Conservation (phyloP, 1,140 invertebrate genomes). For the Neodiprion fabricii region DNA sequence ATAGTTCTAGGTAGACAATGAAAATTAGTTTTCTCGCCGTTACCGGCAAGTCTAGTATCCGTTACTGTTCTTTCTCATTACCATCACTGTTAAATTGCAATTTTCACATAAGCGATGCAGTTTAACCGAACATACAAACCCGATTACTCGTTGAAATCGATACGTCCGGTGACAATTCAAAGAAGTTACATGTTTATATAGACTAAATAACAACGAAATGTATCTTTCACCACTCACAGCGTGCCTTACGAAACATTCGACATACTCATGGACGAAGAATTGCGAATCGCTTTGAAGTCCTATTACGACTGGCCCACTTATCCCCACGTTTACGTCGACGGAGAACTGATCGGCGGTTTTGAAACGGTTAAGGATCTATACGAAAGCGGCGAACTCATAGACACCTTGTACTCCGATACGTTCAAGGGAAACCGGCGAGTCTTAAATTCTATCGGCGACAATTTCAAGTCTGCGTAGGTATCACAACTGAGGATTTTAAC, state of each 20-base stretch:
- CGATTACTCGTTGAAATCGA: neutral
- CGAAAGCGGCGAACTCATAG: slow-evolving; percentile 60
- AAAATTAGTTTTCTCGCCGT: no score
- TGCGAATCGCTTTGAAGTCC: slow-evolving; percentile 86
- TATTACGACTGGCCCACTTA: slow-evolving; percentile 96
- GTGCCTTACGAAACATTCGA: slow-evolving; percentile 87
- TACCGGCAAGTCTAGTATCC: no score
- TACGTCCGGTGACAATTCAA: neutral
- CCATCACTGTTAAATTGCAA: no score
- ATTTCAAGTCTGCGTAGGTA: no score
- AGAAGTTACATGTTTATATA: neutral
- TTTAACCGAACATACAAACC: no score
- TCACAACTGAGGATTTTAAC: no score
- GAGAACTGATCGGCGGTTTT: slow-evolving; percentile 89
- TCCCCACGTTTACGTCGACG: slow-evolving; percentile 89
- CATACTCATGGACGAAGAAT: slow-evolving; percentile 86
- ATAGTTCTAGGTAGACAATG: no score
- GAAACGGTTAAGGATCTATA: slow-evolving; percentile 90
- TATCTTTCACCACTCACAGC: slow-evolving; percentile 53
- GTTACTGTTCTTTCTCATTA: no score
- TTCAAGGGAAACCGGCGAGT: neutral
- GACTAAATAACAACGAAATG: neutral
- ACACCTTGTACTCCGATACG: slow-evolving; percentile 51
- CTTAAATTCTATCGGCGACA: neutral
- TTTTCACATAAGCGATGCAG: no score